Conservation (phyloP, 2,797 vertebrate genomes). For the Poeciliopsis paucimaculata region DNA sequence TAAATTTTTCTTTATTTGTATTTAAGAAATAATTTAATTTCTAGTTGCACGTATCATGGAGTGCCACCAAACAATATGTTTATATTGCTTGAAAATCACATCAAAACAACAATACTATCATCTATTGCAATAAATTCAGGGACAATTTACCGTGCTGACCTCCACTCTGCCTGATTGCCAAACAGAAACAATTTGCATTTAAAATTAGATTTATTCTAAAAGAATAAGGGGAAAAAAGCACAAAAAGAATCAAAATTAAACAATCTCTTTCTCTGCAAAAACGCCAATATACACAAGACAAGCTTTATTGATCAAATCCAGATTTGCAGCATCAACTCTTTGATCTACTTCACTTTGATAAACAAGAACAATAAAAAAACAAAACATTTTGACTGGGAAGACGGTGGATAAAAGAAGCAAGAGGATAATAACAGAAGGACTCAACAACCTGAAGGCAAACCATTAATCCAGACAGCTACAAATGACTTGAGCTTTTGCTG, state of each 20-base stretch:
- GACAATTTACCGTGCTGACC: not conserved
- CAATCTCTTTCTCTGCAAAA: not conserved
- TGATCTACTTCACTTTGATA: not conserved
- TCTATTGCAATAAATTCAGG: not conserved
- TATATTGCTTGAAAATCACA: no score
- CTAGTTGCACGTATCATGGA: conserved; percentile 7
- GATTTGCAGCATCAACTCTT: not conserved
- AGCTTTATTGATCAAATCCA: not conserved
- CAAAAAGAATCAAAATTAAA: not conserved
- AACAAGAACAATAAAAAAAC: not conserved
- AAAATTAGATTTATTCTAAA: not conserved
- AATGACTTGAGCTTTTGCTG: not conserved
- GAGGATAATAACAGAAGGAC: not conserved
- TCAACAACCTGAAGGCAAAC: not conserved
- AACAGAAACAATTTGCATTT: not conserved
- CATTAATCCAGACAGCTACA: not conserved
- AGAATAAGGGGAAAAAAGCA: not conserved
- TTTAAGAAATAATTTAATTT: conserved; percentile 10
- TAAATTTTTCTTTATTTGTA: conserved; percentile 13
- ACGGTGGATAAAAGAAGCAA: not conserved
- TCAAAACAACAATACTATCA: no score
- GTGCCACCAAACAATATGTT: not conserved
- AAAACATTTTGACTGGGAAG: not conserved
- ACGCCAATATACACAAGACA: not conserved
- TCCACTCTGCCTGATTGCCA: not conserved